Evolutionary conservation across 1,140 invertebrate species (phyloP).

Genomic region (Aporrectodea caliginosa): DNA sequence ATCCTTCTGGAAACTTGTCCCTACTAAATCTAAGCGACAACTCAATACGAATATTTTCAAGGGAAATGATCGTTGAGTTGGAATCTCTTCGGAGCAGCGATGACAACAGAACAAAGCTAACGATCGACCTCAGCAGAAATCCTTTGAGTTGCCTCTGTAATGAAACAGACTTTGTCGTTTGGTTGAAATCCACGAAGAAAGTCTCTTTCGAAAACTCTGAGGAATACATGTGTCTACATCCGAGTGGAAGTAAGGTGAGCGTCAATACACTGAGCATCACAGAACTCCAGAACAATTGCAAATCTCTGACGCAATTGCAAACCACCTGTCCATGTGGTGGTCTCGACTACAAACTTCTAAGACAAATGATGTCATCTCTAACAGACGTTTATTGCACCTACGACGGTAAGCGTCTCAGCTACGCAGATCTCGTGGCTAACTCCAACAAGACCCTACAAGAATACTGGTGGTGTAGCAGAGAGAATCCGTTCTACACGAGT

Average conservation of each 20-base stretch:
- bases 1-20: neutral
- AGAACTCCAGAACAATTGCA: neutral
- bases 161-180: neutral
- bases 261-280: neutral
- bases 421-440: neutral
- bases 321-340: neutral
- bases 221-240: neutral
- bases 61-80: neutral
- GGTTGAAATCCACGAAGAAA: neutral
- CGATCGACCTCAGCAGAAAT: neutral
- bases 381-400: neutral
- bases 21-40: neutral
- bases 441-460: neutral
- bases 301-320: neutral
- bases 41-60: neutral
- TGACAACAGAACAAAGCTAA: neutral
- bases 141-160: neutral
- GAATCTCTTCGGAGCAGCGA: neutral
- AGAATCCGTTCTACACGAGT: neutral
- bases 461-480: neutral
- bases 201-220: neutral
- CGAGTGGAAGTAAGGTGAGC: neutral
- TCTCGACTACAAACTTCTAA: neutral
- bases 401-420: neutral
- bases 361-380: neutral